Evolutionary conservation across 2,113 vertebrate genomes (phyloP).

Genomic region (Alouatta palliata): DNA sequence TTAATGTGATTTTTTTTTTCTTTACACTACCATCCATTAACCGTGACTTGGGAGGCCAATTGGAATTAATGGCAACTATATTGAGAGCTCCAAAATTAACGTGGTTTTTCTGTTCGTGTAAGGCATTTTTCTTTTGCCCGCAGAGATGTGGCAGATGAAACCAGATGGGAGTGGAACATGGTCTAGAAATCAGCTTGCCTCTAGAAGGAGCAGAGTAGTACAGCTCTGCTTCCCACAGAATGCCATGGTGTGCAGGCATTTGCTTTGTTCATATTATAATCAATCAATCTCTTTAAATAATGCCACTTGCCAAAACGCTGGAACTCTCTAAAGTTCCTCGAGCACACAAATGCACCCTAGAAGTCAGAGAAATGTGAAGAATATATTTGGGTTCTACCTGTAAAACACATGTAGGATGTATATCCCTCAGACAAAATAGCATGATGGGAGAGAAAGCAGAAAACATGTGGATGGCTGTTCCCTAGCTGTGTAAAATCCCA

Average conservation of each 20-base stretch:
- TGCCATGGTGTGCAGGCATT: fast-evolving
- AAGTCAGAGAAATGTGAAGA: background rate
- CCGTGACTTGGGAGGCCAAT: background rate
- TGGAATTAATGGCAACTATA: background rate
- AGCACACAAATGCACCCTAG: background rate
- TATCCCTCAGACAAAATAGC: background rate
- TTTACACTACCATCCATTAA: background rate
- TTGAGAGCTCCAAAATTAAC: background rate
- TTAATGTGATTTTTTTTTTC: background rate
- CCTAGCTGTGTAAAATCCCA: background rate
- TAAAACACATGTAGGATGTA: background rate
- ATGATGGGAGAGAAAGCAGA: background rate
- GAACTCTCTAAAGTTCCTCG: background rate
- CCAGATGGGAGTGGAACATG: background rate
- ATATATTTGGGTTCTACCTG: background rate
- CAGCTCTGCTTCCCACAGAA: background rate
- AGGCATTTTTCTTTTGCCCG: background rate
- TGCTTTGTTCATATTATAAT: background rate
- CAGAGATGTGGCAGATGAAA: background rate
- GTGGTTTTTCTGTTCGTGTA: background rate
- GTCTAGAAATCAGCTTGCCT: background rate
- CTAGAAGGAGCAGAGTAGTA: background rate
- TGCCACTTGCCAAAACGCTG: background rate
- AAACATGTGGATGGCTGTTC: background rate
- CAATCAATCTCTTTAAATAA: background rate